Conservation (phyloP, 1,140 invertebrate species). For the Diprion similis region DNA sequence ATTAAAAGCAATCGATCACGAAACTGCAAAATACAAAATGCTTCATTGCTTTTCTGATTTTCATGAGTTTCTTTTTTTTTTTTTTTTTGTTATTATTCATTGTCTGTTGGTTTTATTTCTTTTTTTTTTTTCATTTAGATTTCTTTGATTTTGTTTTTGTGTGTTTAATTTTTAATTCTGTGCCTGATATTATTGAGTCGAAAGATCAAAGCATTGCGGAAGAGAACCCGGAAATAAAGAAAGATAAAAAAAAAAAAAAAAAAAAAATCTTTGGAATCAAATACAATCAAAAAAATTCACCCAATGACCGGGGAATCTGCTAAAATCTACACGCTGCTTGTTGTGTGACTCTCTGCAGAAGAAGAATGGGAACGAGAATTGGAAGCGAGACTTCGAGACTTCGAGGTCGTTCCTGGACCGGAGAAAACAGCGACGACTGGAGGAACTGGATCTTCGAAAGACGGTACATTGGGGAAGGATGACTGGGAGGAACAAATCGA, state of each 20-base stretch:
- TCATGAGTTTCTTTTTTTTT: not conserved
- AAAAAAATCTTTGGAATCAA: not conserved
- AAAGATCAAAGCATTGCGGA: not conserved
- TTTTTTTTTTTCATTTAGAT: not conserved
- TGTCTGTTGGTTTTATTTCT: not conserved
- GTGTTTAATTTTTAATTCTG: not conserved
- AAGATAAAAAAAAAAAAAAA: slow-evolving; percentile 6
- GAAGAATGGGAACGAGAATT: slow-evolving; percentile 94
- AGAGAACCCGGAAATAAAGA: not conserved
- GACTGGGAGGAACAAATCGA: slow-evolving; percentile 68
- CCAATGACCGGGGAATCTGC: slow-evolving; percentile 28
- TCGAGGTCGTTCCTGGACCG: slow-evolving; percentile 76
- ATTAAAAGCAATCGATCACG: no score
- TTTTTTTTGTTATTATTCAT: not conserved
- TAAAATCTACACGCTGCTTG: slow-evolving; percentile 57
- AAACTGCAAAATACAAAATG: no score
- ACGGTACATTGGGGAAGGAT: slow-evolving; percentile 49
- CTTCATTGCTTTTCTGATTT: no score
- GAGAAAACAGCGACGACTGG: slow-evolving; percentile 35
- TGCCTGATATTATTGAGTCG: slow-evolving; percentile 12
- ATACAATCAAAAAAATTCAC: not conserved
- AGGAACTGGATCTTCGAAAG: not conserved
- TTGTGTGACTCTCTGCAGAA: slow-evolving; percentile 65
- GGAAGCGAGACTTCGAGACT: slow-evolving; percentile 90
- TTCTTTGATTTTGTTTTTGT: not conserved